Evolutionary conservation across 2,888 invertebrate genomes (phyloP), one percentile per base, ranked within the genome.

Genomic region (Erebia ligea): DNA sequence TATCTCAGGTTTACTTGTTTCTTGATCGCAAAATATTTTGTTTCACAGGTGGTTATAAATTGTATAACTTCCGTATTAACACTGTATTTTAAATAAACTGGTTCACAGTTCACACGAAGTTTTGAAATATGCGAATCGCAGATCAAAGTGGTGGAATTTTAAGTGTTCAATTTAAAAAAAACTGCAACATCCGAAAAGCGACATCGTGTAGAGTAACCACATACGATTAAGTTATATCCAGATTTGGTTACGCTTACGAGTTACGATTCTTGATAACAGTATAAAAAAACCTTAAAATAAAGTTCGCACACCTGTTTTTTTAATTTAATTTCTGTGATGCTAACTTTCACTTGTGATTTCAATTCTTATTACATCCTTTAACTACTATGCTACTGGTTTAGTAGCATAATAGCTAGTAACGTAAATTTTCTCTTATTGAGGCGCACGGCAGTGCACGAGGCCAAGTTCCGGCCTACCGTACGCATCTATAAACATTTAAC

Each of bases 141-240:
- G 15, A 52, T n/a, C 6, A 50, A 50, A 50, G 4, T 50, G 50
- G 50, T 50, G n/a, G 17, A 50, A 50, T 50, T 8, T n/a, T n/a
- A 50, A n/a, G 6, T n/a, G 6, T 52, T 8, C 10, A 52, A 17
- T 52, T 52, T 10, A 54, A 19, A 54, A 21, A 21, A 56, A 21
- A 87, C 83, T 74, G 86, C 84, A 84, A 86, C 84, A 84, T 84
- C 82, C 83, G 76, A 83, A 85, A 84, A 81, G 76, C 80, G 77
- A 80, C 82, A 79, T 81, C 78, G 68, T 80, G 82, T 86, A 84
- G 82, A 85, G 85, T 83, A 79, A 81, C 84, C 85, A 86, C 34
- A 64, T 48, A 56, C 45, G 45, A 63, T 52, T 68, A 25, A 48
- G 4, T 45, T 45, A 45, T 63, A 17, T 48, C 17, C 63, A 57